Percentiles rank a stretch among this genome's conserved stretches.
These are phyloP conservation scores for Chrysochloris asiatica DNA, from an alignment of 2,113 vertebrate genomes.

Conservation along the genomic window DNA sequence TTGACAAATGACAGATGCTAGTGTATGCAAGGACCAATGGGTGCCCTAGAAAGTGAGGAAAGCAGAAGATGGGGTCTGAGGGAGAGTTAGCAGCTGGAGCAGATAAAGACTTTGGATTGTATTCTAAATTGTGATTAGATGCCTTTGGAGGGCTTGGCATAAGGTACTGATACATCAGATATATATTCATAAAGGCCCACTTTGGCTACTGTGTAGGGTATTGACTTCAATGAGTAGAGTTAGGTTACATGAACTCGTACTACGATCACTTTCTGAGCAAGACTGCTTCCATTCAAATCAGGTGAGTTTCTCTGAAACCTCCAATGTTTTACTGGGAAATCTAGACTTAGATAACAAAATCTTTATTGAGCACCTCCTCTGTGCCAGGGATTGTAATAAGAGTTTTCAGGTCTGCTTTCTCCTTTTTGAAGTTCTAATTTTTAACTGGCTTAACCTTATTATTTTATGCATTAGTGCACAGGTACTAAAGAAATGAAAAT, in stretches of 20 bases:
- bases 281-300: background rate
- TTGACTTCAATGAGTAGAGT: background rate
- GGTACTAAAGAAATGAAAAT: constrained; percentile 17
- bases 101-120: background rate
- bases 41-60: background rate
- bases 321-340: background rate
- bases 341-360: background rate
- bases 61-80: background rate
- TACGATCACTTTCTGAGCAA: background rate
- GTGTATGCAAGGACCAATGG: background rate
- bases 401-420: background rate
- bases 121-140: background rate
- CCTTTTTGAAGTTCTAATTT: constrained; percentile 16
- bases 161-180: background rate
- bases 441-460: background rate
- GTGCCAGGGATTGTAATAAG: too few relatives aligned
- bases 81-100: background rate
- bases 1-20: background rate
- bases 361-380: background rate
- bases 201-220: background rate
- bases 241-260: background rate
- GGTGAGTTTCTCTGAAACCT: background rate
- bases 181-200: background rate
- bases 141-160: background rate
- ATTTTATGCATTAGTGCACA: background rate